Evolutionary conservation across 2,888 invertebrate species (phyloP).

Genomic region (Aphrophora alni): DNA sequence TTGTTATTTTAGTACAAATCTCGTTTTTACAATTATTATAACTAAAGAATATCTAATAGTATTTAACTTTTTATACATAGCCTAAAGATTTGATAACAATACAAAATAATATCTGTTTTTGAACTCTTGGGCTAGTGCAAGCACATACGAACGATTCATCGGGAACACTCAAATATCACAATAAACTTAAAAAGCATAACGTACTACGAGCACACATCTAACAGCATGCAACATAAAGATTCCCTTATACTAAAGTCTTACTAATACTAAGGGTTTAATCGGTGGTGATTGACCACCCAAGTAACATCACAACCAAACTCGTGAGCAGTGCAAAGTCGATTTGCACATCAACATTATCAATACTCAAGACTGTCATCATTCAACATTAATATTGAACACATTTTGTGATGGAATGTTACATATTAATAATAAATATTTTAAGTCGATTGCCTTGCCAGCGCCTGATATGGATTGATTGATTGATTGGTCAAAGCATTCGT

Average conservation of each 20-base stretch:
- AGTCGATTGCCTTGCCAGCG: constrained; percentile 23
- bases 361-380: constrained; percentile 21
- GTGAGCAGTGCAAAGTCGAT: constrained; percentile 39
- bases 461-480: constrained; percentile 29
- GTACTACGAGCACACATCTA: constrained; percentile 30
- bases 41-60: not conserved
- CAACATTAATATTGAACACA: constrained; percentile 42
- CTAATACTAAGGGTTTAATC: constrained; percentile 23
- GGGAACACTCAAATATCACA: constrained; percentile 36
- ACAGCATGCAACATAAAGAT: constrained; percentile 24
- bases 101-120: constrained; percentile 23
- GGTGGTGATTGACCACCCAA: constrained; percentile 11
- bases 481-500: constrained; percentile 34
- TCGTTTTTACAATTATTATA: not conserved
- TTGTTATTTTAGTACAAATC: not conserved
- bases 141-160: constrained; percentile 8
- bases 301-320: constrained; percentile 40
- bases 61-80: not conserved
- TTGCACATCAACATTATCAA: constrained; percentile 30
- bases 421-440: constrained; percentile 23
- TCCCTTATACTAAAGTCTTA: constrained; percentile 33
- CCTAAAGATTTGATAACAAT: not conserved
- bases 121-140: constrained; percentile 27
- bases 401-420: constrained; percentile 41
- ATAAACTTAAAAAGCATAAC: constrained; percentile 31